Percentiles rank a stretch among this genome's conserved stretches.
These are phyloP conservation scores for Microdon myrmicae DNA, from an alignment of 2,888 invertebrate genomes.

Conservation along the genomic window DNA sequence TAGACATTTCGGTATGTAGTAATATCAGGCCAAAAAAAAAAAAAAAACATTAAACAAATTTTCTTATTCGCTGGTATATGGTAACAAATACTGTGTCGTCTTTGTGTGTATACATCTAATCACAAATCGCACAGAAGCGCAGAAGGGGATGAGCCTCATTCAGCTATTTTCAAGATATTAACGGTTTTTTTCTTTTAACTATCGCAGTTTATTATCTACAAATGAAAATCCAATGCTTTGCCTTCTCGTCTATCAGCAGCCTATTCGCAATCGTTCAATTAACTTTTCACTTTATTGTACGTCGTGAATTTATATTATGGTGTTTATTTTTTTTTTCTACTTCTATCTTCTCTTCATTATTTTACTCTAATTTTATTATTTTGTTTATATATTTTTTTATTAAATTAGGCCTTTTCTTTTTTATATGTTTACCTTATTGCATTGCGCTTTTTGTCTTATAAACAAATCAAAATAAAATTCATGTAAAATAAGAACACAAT, in stretches of 20 bases:
- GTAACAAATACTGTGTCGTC: conserved; percentile 35
- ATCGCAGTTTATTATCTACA: conserved; percentile 5
- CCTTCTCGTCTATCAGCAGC: conserved; percentile 17
- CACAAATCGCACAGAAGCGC: conserved; percentile 36
- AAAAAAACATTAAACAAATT: conserved; percentile 6
- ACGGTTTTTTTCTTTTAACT: conserved; percentile 9
- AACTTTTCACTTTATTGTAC: conserved; percentile 3
- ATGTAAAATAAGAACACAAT: conserved; percentile 1
- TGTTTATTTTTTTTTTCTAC: conserved; percentile 2
- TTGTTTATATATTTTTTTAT: too few relatives aligned
- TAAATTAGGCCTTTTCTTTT: background rate
- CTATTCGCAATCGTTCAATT: conserved; percentile 2
- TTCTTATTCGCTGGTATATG: conserved; percentile 22
- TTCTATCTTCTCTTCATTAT: conserved; percentile 12
- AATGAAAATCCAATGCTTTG: conserved; percentile 22
- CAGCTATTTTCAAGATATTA: background rate
- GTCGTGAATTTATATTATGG: conserved; percentile 6
- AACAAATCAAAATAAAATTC: conserved; percentile 5
- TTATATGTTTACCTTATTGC: conserved; percentile 8
- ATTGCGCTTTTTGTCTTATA: conserved; percentile 47
- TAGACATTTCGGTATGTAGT: conserved; percentile 59
- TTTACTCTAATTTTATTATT: too few relatives aligned
- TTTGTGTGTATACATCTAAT: conserved; percentile 41
- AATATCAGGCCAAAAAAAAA: conserved; percentile 9
- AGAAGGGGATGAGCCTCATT: conserved; percentile 11